phyloP scores from a whole-genome alignment of 2,888 invertebrate genomes.

The Drosophila tanythrix region DNA sequence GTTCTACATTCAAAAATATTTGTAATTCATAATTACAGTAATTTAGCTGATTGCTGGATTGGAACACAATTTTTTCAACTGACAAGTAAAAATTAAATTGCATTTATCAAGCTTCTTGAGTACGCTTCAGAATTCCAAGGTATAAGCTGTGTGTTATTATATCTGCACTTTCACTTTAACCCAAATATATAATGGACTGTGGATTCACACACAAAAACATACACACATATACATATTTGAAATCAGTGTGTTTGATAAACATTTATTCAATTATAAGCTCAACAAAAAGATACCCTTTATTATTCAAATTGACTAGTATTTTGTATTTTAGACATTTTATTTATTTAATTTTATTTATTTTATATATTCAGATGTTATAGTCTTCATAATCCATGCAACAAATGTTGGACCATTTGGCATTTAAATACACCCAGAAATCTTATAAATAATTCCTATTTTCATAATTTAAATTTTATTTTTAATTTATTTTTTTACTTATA shows the following conservation, averaged over 20 bases:
- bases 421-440: background rate
- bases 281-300: constrained; percentile 13
- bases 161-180: constrained; percentile 78
- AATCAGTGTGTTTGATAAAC: constrained; percentile 27
- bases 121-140: constrained; percentile 8
- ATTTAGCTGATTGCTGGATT: constrained; percentile 3
- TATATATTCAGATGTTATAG: background rate
- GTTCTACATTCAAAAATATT: constrained; percentile 4
- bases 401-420: background rate
- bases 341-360: background rate
- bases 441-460: background rate
- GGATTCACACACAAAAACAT: constrained; percentile 8
- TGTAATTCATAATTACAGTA: constrained; percentile 4
- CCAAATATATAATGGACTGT: constrained; percentile 50
- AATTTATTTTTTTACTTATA: background rate
- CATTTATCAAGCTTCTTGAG: constrained; percentile 4
- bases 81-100: constrained; percentile 4
- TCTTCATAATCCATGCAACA: background rate
- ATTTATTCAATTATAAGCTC: background rate
- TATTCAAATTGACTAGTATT: background rate
- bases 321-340: background rate
- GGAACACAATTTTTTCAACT: background rate
- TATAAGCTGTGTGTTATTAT: constrained; percentile 4
- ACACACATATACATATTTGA: constrained; percentile 7
- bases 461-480: too few species aligned